These are phyloP conservation scores for Hermetia illucens DNA, from an alignment of 1,140 invertebrate genomes.

Conservation along the genomic window DNA sequence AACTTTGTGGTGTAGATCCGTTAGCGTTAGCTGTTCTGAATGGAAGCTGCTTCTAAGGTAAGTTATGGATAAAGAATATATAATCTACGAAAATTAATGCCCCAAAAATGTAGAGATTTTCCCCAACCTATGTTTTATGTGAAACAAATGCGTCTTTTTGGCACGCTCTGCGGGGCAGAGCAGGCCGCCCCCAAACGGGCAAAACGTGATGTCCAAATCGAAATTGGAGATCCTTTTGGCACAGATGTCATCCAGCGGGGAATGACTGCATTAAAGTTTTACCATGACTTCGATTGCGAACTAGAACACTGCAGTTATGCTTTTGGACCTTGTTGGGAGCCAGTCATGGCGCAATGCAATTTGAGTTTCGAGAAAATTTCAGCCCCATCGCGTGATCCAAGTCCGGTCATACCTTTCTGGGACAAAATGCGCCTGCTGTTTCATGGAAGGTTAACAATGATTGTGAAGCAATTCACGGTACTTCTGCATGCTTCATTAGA, in stretches of 20 bases:
- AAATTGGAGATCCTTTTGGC: constrained; percentile 64
- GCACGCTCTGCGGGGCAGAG: constrained; percentile 79
- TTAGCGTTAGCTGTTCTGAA: constrained; percentile 63
- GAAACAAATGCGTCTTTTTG: constrained; percentile 72
- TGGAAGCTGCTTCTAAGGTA: constrained; percentile 68
- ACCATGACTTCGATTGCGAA: constrained; percentile 95
- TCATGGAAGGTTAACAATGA: constrained; percentile 83
- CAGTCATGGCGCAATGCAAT: constrained; percentile 90
- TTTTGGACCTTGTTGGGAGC: constrained; percentile 98
- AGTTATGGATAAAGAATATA: not conserved
- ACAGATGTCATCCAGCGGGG: constrained; percentile 58
- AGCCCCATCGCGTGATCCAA: constrained; percentile 82
- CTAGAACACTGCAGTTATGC: constrained; percentile 77
- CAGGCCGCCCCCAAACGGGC: constrained; percentile 65
- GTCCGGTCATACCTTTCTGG: constrained; percentile 89
- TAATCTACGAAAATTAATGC: not conserved
- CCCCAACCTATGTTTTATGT: constrained; percentile 82
- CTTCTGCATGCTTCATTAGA: constrained; percentile 88
- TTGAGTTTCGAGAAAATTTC: constrained; percentile 78
- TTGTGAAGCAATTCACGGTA: constrained; percentile 72
- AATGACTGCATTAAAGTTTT: constrained; percentile 93
- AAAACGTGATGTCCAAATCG: constrained; percentile 50
- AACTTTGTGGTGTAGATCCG: constrained; percentile 82
- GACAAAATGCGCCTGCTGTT: constrained; percentile 88
- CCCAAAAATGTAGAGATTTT: constrained; percentile 57